Evolutionary conservation across 2,888 invertebrate genomes (phyloP).

Genomic region (Drosophila fungiperda): DNA sequence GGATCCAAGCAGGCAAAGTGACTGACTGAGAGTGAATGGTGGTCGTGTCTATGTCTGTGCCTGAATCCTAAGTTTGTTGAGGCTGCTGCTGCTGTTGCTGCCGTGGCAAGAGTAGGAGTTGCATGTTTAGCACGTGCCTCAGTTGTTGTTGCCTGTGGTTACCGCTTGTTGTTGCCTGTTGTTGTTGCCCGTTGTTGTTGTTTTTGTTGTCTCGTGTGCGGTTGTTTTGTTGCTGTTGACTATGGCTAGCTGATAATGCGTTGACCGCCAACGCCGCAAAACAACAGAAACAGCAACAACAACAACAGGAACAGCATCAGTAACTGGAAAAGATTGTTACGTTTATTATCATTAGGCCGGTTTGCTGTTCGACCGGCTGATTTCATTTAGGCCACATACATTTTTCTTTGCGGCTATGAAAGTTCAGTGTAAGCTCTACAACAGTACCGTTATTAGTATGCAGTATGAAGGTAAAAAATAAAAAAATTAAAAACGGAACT

Average conservation of each 20-base stretch:
- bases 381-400: constrained; percentile 27
- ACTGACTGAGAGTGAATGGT: constrained; percentile 71
- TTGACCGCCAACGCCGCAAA: constrained; percentile 80
- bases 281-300: constrained; percentile 45
- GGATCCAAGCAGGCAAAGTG: constrained; percentile 15
- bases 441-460: constrained; percentile 47
- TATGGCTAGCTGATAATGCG: constrained; percentile 67
- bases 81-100: constrained; percentile 30
- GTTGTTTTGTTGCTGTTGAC: constrained; percentile 52
- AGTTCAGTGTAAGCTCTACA: constrained; percentile 38
- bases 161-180: constrained; percentile 16
- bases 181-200: constrained; percentile 2
- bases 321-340: constrained; percentile 63
- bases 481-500: constrained; percentile 35
- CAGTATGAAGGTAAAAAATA: constrained; percentile 6
- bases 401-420: constrained; percentile 47
- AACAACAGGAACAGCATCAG: constrained; percentile 14
- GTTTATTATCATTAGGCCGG: constrained; percentile 74
- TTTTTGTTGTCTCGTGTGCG: constrained; percentile 58
- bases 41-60: constrained; percentile 63
- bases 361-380: constrained; percentile 37
- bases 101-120: constrained; percentile 79
- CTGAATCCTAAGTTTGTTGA: not conserved
- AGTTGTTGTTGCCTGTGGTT: constrained; percentile 35
- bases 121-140: constrained; percentile 82